phyloP scores from a whole-genome alignment of 1,140 invertebrate species.

The Augochlora pura region DNA sequence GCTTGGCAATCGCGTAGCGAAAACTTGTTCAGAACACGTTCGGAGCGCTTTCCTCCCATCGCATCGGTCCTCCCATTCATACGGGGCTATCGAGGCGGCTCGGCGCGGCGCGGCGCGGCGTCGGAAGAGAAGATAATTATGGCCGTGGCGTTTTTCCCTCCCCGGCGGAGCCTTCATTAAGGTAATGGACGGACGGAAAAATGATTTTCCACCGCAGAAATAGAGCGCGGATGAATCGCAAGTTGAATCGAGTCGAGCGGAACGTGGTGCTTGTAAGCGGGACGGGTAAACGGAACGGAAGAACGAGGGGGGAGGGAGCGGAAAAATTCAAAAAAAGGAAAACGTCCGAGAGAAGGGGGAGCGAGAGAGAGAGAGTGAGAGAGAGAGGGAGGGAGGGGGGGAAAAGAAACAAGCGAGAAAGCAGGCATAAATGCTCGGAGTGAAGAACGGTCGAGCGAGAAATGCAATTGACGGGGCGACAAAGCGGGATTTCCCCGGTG shows the following conservation, averaged over 20 bases:
- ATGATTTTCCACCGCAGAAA: slow-evolving; percentile 36
- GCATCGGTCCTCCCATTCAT: slow-evolving; percentile 8
- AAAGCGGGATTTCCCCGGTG: slow-evolving; percentile 41
- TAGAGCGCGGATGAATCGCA: slow-evolving; percentile 22
- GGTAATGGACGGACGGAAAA: slow-evolving; percentile 62
- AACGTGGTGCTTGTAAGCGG: background rate
- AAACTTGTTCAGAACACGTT: slow-evolving; percentile 13
- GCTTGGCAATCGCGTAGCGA: background rate
- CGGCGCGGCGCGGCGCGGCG: background rate
- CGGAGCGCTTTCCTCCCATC: background rate
- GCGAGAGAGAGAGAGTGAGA: background rate
- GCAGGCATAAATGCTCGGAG: slow-evolving; percentile 14
- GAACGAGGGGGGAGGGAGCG: background rate
- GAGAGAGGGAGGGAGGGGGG: background rate
- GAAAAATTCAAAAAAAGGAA: background rate
- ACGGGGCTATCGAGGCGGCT: background rate
- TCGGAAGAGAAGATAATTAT: slow-evolving; percentile 22
- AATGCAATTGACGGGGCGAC: slow-evolving; percentile 24
- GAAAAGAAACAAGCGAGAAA: background rate
- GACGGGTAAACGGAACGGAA: background rate
- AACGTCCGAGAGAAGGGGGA: background rate
- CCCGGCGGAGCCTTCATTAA: slow-evolving; percentile 62
- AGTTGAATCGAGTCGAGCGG: slow-evolving; percentile 23
- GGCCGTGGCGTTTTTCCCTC: slow-evolving; percentile 28
- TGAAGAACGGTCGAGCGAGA: slow-evolving; percentile 14